phyloP scores from a whole-genome alignment of 2,888 invertebrate genomes.

The Saturnia japonica region DNA sequence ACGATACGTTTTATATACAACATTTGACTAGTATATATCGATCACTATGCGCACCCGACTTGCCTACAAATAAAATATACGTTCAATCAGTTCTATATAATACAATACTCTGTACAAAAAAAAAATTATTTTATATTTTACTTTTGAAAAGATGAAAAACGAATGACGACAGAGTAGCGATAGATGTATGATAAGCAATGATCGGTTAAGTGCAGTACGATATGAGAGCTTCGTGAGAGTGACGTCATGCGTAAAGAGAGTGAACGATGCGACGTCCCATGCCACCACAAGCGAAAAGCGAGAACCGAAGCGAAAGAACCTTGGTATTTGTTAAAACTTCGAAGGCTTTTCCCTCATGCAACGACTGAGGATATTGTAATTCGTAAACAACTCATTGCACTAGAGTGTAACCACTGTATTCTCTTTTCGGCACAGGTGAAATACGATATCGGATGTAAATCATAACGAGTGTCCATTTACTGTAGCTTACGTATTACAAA shows the following conservation, averaged over 20 bases:
- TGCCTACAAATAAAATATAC: not conserved
- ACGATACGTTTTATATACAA: too few species aligned
- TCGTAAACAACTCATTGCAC: not conserved
- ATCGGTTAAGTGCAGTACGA: constrained; percentile 23
- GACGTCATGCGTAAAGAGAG: constrained; percentile 37
- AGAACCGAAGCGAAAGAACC: constrained; percentile 59
- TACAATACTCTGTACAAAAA: not conserved
- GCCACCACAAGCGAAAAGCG: constrained; percentile 51
- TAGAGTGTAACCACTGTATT: not conserved
- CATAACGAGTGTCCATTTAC: not conserved
- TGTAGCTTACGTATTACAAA: not conserved
- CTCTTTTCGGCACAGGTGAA: not conserved
- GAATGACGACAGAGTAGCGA: constrained; percentile 4
- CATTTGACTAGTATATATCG: not conserved
- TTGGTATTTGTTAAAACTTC: constrained; percentile 53
- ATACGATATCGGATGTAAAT: not conserved
- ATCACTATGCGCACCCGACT: not conserved
- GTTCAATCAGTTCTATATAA: not conserved
- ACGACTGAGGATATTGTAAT: constrained; percentile 1
- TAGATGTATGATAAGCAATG: constrained; percentile 38
- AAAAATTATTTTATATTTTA: not conserved
- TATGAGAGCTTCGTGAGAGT: constrained; percentile 8
- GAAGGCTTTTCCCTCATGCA: constrained; percentile 46
- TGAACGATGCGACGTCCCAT: constrained; percentile 44
- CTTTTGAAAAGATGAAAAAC: not conserved